These are phyloP conservation scores for Hoplostethus mediterraneus DNA, from an alignment of 2,797 vertebrate genomes.

Conservation along the genomic window DNA sequence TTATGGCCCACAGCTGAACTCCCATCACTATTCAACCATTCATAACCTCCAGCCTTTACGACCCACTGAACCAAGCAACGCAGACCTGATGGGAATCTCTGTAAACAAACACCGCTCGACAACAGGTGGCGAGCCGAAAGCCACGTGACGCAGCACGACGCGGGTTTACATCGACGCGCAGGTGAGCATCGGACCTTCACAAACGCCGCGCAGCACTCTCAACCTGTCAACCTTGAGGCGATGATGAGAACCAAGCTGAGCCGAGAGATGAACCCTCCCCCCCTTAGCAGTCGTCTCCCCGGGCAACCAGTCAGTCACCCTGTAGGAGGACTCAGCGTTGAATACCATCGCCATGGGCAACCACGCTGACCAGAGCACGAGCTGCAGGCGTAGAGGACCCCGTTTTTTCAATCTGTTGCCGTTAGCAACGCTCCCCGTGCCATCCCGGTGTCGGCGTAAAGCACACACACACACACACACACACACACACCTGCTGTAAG, in stretches of 20 bases:
- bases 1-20: conserved; percentile 35
- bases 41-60: background rate
- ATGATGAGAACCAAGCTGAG: background rate
- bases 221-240: background rate
- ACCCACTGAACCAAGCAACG: conserved; percentile 6
- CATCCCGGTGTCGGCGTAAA: conserved; percentile 3
- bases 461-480: conserved; percentile 6
- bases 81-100: conserved; percentile 5
- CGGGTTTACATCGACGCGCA: no score
- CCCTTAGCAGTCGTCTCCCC: conserved; percentile 37
- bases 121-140: no score
- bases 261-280: conserved; percentile 19
- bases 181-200: background rate
- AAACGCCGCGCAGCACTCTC: background rate
- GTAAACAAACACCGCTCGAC: conserved; percentile 8
- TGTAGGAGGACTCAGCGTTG: conserved; percentile 59
- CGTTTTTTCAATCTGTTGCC: conserved; percentile 55
- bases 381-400: conserved; percentile 53
- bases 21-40: conserved; percentile 13
- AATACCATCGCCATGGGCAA: conserved; percentile 58
- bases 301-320: conserved; percentile 60
- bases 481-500: conserved; percentile 17
- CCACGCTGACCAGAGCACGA: conserved; percentile 41
- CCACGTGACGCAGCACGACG: no score
- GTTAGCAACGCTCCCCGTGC: conserved; percentile 45